Conservation (phyloP, 2,888 invertebrate genomes). For the Parapristionchus giblindavisi region DNA sequence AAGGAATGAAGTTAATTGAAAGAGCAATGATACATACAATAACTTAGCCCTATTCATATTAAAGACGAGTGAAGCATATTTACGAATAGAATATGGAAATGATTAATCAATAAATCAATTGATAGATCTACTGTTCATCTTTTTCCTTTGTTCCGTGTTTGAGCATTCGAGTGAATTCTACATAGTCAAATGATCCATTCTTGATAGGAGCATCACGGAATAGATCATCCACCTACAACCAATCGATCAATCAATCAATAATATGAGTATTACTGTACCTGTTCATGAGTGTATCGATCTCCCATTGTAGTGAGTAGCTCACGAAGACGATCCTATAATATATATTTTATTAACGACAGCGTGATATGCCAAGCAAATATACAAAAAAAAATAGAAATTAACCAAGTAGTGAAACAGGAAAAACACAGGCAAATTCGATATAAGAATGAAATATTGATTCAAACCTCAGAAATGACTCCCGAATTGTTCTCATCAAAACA, state of each 20-base stretch:
- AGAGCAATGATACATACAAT: not conserved
- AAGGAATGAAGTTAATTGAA: not conserved
- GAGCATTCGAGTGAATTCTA: constrained; percentile 96
- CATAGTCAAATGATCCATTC: constrained; percentile 89
- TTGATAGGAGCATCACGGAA: constrained; percentile 97
- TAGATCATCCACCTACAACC: constrained; percentile 87
- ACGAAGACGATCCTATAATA: constrained; percentile 81
- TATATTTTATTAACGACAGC: not conserved
- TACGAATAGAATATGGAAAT: too few species aligned
- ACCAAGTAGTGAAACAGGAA: not conserved
- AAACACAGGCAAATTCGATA: not conserved
- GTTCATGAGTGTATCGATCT: constrained; percentile 68
- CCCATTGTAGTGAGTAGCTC: constrained; percentile 95
- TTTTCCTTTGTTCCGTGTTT: constrained; percentile 99
- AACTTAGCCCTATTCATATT: not conserved
- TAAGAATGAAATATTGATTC: too few species aligned
- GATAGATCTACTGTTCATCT: constrained; percentile 77
- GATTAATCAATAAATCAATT: not conserved
- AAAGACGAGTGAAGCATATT: too few species aligned
- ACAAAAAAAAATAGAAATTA: not conserved
- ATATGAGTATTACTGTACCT: constrained; percentile 43
- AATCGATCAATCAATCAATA: not conserved
- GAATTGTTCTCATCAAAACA: constrained; percentile 97
- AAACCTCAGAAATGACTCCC: constrained; percentile 75
- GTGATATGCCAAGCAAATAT: too few species aligned